These are phyloP conservation scores for Lottia scabra DNA, from an alignment of 2,888 invertebrate genomes.

Conservation along the genomic window DNA sequence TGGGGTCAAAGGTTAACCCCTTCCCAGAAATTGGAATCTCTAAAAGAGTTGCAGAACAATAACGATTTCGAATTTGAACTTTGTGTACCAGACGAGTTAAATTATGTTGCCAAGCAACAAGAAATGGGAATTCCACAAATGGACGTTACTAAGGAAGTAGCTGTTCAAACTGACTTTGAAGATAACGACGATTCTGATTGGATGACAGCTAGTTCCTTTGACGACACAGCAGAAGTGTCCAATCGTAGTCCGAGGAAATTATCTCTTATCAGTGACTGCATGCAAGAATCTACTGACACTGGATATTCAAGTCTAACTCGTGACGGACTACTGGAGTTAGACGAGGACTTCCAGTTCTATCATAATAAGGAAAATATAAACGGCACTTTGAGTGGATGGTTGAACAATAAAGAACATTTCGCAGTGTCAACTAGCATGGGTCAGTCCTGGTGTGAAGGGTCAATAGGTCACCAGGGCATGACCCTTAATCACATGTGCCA, in stretches of 20 bases:
- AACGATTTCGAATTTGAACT: conserved; percentile 50
- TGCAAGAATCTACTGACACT: conserved; percentile 58
- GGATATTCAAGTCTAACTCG: conserved; percentile 55
- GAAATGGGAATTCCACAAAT: conserved; percentile 35
- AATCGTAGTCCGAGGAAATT: not conserved
- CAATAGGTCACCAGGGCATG: not conserved
- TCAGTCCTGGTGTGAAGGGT: not conserved
- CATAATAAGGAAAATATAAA: conserved; percentile 9
- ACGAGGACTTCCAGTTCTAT: conserved; percentile 30
- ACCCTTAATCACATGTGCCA: not conserved
- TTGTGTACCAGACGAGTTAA: conserved; percentile 42
- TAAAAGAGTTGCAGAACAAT: conserved; percentile 17
- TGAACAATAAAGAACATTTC: not conserved
- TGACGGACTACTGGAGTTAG: conserved; percentile 41
- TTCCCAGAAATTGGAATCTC: conserved; percentile 11
- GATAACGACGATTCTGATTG: conserved; percentile 18
- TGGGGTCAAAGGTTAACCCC: conserved; percentile 10
- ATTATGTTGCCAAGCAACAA: conserved; percentile 41
- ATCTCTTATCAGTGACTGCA: conserved; percentile 30
- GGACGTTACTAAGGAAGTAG: conserved; percentile 21
- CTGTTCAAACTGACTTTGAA: conserved; percentile 30
- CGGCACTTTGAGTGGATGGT: not conserved
- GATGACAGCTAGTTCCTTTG: conserved; percentile 16
- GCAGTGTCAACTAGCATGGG: not conserved
- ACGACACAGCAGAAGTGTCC: conserved; percentile 8